Evolutionary conservation across 2,888 invertebrate species (phyloP), one percentile per base, ranked within the genome.

Genomic region (Congeria kusceri): DNA sequence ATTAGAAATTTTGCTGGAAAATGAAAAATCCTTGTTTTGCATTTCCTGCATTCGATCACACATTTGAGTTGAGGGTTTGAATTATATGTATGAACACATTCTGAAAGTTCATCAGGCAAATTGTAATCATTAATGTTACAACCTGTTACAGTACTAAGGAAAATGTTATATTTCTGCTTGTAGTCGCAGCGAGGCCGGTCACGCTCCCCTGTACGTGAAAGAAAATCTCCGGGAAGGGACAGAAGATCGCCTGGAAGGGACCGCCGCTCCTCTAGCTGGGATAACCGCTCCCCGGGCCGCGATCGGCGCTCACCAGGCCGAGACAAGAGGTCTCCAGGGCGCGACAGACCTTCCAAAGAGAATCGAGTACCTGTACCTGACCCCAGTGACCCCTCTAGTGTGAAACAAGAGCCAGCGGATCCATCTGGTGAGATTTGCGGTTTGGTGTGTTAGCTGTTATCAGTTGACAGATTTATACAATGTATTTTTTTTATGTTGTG

Each of bases 351-450:
- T 5, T 76, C 83, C 0, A 83, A 83, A 49, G 83, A 83, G 56
- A 83, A 83, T 44, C 46, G 83, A 23, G 47, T 77, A 39, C 83
- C 83, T 18, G 46, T 29, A 9, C 58, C 53, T 13, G 78, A 76
- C 25, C 62, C 77, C n/a, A 66, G 66, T 64, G 79, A 79, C 29
- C 65, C 72, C n/a, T 56, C 71, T 7, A 68, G 58, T 59, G 58
- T 77, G 15, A 83, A 83, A 71, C 78, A 76, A 47, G 77, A 76
- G 29, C 65, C 69, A 39, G 47, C 57, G 46, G 77, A 81, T 56
- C 80, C 83, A 1, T 83, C 83, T 53, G 80, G 80, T 80, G 64
- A 44, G 23, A 39, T 39, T 39, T n/a, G n/a, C n/a, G n/a, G n/a
- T n/a, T 39, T 39, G 39, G 1, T 5, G 39, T 11, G 3, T n/a